Evolutionary conservation across 1,140 invertebrate genomes (phyloP).

Genomic region (Ceratina australensis): DNA sequence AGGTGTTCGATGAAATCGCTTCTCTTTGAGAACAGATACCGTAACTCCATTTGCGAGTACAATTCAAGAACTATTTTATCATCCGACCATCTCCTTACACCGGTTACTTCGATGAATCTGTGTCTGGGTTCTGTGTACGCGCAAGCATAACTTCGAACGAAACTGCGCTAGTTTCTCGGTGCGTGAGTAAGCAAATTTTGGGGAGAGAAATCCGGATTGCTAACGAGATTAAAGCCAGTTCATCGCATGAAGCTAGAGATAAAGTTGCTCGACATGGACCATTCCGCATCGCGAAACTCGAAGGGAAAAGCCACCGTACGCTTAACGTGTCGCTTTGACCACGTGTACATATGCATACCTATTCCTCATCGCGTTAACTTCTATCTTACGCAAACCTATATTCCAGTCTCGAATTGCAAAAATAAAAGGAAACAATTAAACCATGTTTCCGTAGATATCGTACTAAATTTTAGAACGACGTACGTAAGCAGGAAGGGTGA

Average conservation of each 20-base stretch:
- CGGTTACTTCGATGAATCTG: background rate
- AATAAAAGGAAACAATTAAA: background rate
- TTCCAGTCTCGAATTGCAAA: background rate
- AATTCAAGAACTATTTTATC: background rate
- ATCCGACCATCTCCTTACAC: background rate
- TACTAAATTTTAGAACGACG: slow-evolving; percentile 98
- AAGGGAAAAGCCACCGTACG: slow-evolving; percentile 4
- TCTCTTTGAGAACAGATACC: slow-evolving; percentile 1
- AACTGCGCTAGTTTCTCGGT: background rate
- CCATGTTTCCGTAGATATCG: slow-evolving; percentile 90
- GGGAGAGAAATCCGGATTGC: slow-evolving; percentile 38
- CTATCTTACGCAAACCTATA: background rate
- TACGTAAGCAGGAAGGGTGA: slow-evolving; percentile 99
- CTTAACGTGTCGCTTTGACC: slow-evolving; percentile 19
- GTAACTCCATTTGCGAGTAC: background rate
- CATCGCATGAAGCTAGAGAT: slow-evolving; percentile 13
- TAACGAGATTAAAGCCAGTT: slow-evolving; percentile 54
- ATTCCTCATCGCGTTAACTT: background rate
- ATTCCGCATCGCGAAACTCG: slow-evolving; percentile 33
- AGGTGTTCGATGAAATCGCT: slow-evolving; percentile 6
- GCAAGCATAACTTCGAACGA: background rate
- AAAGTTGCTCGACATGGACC: slow-evolving; percentile 35
- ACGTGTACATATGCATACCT: background rate
- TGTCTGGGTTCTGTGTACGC: background rate
- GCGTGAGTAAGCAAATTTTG: slow-evolving; percentile 35